Conservation (phyloP, 1,140 invertebrate genomes). For the Thaumetopoea pityocampa region DNA sequence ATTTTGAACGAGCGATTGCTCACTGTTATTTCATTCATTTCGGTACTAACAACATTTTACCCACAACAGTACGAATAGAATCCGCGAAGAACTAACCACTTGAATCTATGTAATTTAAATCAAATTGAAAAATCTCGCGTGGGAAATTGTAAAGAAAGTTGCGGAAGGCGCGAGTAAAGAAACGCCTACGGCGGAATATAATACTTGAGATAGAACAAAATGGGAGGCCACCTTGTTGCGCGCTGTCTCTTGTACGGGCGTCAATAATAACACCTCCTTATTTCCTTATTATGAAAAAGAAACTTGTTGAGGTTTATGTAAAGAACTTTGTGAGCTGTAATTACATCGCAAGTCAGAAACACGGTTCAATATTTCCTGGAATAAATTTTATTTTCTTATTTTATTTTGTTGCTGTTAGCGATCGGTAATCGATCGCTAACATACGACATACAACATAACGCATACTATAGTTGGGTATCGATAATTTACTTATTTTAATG, state of each 20-base stretch:
- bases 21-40: slow-evolving; percentile 64
- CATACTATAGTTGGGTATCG: too few relatives aligned
- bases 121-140: slow-evolving; percentile 49
- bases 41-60: slow-evolving; percentile 52
- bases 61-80: slow-evolving; percentile 22
- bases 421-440: too few relatives aligned
- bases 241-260: slow-evolving; percentile 38
- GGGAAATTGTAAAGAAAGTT: slow-evolving; percentile 58
- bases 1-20: slow-evolving; percentile 68
- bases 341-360: slow-evolving; percentile 1
- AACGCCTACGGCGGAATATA: slow-evolving; percentile 43
- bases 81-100: slow-evolving; percentile 28
- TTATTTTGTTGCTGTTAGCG: background rate
- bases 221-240: slow-evolving; percentile 43
- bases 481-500: too few relatives aligned
- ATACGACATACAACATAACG: too few relatives aligned
- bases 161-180: slow-evolving; percentile 39
- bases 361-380: slow-evolving; percentile 8
- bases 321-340: slow-evolving; percentile 9
- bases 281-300: slow-evolving; percentile 30
- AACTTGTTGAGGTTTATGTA: slow-evolving; percentile 20
- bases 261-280: slow-evolving; percentile 44
- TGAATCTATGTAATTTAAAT: slow-evolving; percentile 57
- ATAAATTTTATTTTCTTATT: slow-evolving; percentile 8
- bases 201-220: slow-evolving; percentile 50